These are phyloP conservation scores for Agrotis ipsilon DNA, from an alignment of 2,888 invertebrate species.

Conservation along the genomic window DNA sequence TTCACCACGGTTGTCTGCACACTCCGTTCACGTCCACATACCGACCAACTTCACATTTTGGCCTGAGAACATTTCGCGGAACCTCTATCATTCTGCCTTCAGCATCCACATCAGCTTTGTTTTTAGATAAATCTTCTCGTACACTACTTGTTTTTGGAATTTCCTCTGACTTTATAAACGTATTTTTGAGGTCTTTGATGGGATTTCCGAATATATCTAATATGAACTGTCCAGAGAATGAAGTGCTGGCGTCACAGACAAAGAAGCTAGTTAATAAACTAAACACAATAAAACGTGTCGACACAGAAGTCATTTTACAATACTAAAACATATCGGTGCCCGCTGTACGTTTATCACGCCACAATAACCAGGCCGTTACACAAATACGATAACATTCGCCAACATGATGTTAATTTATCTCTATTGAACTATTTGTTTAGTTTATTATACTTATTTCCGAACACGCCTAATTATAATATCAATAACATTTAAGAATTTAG, in stretches of 20 bases:
- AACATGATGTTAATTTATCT: slow-evolving; percentile 59
- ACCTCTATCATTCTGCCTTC: slow-evolving; percentile 79
- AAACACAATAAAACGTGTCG: slow-evolving; percentile 79
- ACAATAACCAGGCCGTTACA: slow-evolving; percentile 67
- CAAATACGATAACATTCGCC: slow-evolving; percentile 65
- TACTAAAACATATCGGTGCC: slow-evolving; percentile 72
- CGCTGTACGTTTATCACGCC: slow-evolving; percentile 75
- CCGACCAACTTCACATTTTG: slow-evolving; percentile 69
- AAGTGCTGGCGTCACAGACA: slow-evolving; percentile 70
- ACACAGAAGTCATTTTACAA: slow-evolving; percentile 83
- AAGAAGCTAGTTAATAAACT: slow-evolving; percentile 77
- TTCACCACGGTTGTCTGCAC: slow-evolving; percentile 82
- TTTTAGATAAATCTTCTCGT: slow-evolving; percentile 42
- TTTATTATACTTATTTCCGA: slow-evolving; percentile 21
- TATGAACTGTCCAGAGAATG: slow-evolving; percentile 75
- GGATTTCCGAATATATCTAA: slow-evolving; percentile 83
- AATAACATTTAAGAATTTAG: slow-evolving; percentile 16
- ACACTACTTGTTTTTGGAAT: slow-evolving; percentile 24
- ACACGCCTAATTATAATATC: slow-evolving; percentile 40
- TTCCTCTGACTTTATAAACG: slow-evolving; percentile 43
- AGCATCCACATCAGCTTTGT: slow-evolving; percentile 40
- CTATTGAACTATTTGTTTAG: slow-evolving; percentile 40
- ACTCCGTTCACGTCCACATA: slow-evolving; percentile 79
- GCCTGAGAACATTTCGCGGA: slow-evolving; percentile 74
- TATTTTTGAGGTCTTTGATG: slow-evolving; percentile 76